Percentiles rank a stretch among this genome's conserved stretches.
Evolutionary conservation across 1,140 invertebrate genomes (phyloP).

Genomic region (Bombus cullumanus): DNA sequence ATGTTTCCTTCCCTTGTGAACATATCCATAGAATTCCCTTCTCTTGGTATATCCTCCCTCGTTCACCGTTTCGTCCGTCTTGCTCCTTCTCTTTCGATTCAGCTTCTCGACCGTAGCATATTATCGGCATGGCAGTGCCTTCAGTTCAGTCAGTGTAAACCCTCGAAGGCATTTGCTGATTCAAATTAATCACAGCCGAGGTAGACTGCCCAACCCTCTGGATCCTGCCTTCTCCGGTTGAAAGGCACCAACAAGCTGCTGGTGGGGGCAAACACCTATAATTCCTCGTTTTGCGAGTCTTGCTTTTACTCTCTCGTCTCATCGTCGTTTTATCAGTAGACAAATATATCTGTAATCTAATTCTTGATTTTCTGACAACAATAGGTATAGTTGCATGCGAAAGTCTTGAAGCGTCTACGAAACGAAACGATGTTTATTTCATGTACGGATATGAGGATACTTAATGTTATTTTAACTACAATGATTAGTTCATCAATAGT

Average conservation of each 20-base stretch:
- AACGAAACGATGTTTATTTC: no score
- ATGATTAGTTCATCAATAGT: no score
- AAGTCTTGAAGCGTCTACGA: no score
- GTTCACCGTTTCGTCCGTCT: conserved; percentile 35
- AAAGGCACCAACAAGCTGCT: conserved; percentile 47
- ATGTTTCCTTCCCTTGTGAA: conserved; percentile 77
- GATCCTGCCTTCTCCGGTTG: neutral
- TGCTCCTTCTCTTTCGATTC: conserved; percentile 49
- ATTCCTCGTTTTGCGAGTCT: conserved; percentile 32
- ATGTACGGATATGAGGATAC: no score
- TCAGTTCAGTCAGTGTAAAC: conserved; percentile 74
- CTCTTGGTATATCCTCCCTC: conserved; percentile 28
- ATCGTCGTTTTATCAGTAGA: neutral
- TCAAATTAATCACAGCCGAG: conserved; percentile 82
- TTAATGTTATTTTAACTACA: no score
- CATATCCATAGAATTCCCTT: conserved; percentile 64
- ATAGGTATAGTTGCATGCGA: no score
- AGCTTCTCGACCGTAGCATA: conserved; percentile 70
- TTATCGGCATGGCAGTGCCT: conserved; percentile 70
- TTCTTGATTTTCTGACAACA: neutral
- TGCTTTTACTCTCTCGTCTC: neutral
- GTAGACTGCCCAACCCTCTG: conserved; percentile 57
- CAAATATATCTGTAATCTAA: neutral
- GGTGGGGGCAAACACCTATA: conserved; percentile 55
- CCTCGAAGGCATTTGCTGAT: conserved; percentile 80